A percentile compares a stretch with the other conserved stretches of the same genome.
Evolutionary conservation across 2,888 invertebrate genomes (phyloP).

Genomic region (Pachycephus smyrnensis): DNA sequence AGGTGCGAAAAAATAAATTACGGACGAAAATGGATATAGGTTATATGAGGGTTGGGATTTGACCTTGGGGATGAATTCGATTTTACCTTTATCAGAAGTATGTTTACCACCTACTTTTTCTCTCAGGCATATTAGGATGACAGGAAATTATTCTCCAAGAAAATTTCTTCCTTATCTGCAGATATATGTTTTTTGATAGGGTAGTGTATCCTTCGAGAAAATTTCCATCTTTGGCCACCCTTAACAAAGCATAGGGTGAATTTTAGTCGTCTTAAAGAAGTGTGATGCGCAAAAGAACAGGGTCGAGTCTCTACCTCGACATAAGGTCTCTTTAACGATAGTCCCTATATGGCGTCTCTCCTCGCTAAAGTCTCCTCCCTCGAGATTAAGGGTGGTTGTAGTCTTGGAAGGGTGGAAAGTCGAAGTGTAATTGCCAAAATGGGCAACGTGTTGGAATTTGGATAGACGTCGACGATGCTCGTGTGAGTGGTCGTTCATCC

Average conservation of each 20-base stretch:
- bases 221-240: not conserved
- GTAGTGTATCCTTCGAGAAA: not conserved
- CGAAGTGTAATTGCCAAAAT: not conserved
- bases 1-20: not conserved
- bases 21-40: not conserved
- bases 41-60: not conserved
- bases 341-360: not conserved
- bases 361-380: not conserved
- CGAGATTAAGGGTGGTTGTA: not conserved
- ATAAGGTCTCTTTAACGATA: not conserved
- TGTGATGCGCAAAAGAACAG: not conserved
- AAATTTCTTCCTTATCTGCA: not conserved
- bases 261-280: not conserved
- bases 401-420: not conserved
- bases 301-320: not conserved
- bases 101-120: not conserved
- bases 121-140: not conserved
- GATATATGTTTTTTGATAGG: no score
- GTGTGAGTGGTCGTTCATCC: not conserved
- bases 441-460: not conserved
- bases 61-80: not conserved
- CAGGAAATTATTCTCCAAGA: not conserved
- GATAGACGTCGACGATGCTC: not conserved
- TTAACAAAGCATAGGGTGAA: not conserved
- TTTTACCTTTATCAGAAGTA: not conserved